Conservation (phyloP, 2,888 invertebrate genomes). For the Aethes cnicana region DNA sequence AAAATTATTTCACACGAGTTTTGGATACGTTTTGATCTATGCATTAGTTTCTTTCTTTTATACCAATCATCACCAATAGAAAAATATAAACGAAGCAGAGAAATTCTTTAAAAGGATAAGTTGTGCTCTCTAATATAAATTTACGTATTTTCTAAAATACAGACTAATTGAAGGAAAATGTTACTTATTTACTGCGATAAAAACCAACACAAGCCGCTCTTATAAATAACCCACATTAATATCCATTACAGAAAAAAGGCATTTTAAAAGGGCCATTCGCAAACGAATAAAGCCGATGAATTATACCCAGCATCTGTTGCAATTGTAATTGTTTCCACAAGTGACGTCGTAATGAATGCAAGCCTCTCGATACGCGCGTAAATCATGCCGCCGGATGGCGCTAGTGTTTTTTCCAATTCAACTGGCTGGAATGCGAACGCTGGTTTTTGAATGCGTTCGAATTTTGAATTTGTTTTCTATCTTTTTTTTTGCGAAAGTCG, state of each 20-base stretch:
- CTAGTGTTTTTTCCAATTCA: slow-evolving; percentile 2
- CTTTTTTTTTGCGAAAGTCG: too few relatives aligned
- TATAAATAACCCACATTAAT: slow-evolving; percentile 29
- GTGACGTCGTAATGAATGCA: slow-evolving; percentile 36
- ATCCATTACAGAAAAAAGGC: slow-evolving; percentile 12
- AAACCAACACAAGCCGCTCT: slow-evolving; percentile 12
- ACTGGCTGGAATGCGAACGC: slow-evolving; percentile 21
- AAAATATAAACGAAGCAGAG: too few relatives aligned
- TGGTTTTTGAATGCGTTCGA: slow-evolving; percentile 3
- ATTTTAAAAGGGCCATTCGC: slow-evolving; percentile 27
- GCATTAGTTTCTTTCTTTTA: too few relatives aligned
- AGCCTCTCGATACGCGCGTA: slow-evolving; percentile 30
- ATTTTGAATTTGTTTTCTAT: not conserved
- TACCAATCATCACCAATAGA: too few relatives aligned
- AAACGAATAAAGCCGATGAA: slow-evolving; percentile 37
- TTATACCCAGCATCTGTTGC: slow-evolving; percentile 37
- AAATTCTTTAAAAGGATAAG: too few relatives aligned
- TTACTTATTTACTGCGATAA: too few relatives aligned
- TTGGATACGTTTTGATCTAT: too few relatives aligned
- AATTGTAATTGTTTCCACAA: slow-evolving; percentile 40
- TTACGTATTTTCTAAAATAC: too few relatives aligned
- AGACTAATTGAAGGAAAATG: too few relatives aligned
- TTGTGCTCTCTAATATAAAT: too few relatives aligned
- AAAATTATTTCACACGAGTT: too few relatives aligned
- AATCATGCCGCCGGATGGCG: slow-evolving; percentile 25